These are phyloP conservation scores for Acanthoscelides obtectus DNA, from an alignment of 2,888 invertebrate genomes.

Conservation along the genomic window DNA sequence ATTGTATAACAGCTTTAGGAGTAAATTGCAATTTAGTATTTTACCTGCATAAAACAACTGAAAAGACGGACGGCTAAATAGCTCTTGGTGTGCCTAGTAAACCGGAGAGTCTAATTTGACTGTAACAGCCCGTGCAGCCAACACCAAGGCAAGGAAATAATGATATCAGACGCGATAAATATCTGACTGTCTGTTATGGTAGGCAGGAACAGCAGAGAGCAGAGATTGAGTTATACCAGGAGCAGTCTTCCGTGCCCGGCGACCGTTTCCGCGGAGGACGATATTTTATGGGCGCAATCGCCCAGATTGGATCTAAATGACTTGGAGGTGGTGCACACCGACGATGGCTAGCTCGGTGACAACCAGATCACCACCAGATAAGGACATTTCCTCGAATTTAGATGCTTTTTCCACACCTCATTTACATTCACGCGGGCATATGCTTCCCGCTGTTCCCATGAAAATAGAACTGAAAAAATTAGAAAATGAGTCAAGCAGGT, in stretches of 20 bases:
- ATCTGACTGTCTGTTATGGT: constrained; percentile 37
- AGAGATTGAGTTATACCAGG: constrained; percentile 37
- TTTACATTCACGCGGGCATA: not conserved
- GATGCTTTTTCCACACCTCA: not conserved
- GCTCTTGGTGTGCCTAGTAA: no score
- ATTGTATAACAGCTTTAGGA: no score
- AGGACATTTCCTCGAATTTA: constrained; percentile 3
- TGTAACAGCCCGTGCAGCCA: not conserved
- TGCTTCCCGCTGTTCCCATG: no score
- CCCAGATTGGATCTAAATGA: constrained; percentile 40
- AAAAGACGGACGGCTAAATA: no score
- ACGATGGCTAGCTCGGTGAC: not conserved
- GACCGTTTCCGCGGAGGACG: constrained; percentile 40
- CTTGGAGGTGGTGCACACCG: constrained; percentile 30
- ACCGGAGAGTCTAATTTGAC: not conserved
- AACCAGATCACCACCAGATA: constrained; percentile 1
- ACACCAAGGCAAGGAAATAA: constrained; percentile 40
- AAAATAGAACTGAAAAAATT: no score
- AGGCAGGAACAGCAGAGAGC: no score
- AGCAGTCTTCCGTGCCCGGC: constrained; percentile 36
- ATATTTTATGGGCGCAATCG: constrained; percentile 41
- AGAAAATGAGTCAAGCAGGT: no score
- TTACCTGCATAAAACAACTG: no score
- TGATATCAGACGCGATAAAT: constrained; percentile 35
- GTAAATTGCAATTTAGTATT: no score